Percentiles rank a stretch among this genome's conserved stretches.
These are phyloP conservation scores for Molossus alvarezi DNA, from an alignment of 2,797 vertebrate genomes.

Conservation along the genomic window DNA sequence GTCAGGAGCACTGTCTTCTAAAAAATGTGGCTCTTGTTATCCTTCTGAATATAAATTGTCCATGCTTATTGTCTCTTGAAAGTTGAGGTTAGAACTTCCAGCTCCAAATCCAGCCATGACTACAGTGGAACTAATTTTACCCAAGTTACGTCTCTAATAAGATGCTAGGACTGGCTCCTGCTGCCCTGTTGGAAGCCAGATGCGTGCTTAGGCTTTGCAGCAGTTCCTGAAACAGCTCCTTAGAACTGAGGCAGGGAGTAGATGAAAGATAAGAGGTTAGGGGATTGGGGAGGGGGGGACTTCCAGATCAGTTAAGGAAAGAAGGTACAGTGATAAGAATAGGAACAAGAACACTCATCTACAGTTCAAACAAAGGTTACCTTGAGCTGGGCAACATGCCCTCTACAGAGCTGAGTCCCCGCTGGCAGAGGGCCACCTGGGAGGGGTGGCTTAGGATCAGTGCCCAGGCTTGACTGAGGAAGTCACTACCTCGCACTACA, in stretches of 20 bases:
- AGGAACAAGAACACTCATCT: not conserved
- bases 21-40: not conserved
- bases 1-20: not conserved
- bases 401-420: not conserved
- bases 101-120: not conserved
- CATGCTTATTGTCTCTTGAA: not conserved
- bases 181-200: not conserved
- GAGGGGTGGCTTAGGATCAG: not conserved
- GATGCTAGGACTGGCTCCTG: not conserved
- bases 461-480: slow-evolving; percentile 41
- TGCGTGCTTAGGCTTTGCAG: not conserved
- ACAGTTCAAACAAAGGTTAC: not conserved
- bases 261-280: not conserved
- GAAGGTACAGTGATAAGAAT: not conserved
- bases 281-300: no score
- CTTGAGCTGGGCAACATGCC: not conserved
- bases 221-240: not conserved
- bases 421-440: not conserved
- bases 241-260: not conserved
- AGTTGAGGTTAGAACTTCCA: not conserved
- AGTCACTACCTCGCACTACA: accelerated
- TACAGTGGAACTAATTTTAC: not conserved
- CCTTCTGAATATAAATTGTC: not conserved
- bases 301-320: slow-evolving; percentile 28
- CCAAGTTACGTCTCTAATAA: not conserved